Base-by-base conservation (phyloP, 2,888 invertebrate species). In the Ptychoptera albimana region DNA sequence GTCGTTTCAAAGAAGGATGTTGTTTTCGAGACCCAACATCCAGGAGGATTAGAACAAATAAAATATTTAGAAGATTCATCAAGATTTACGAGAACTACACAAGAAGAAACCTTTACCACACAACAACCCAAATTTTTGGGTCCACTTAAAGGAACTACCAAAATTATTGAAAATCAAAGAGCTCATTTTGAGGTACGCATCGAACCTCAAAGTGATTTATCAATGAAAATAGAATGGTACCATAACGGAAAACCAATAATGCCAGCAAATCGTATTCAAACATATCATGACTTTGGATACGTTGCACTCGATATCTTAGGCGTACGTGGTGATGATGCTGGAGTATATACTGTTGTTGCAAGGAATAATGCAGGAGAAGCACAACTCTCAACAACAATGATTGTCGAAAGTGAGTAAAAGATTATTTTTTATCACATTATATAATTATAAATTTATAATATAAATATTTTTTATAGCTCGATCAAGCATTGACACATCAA, bases 181-280 rank as follows among this genome's bases (percentile, higher is more conserved):
- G 91, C 92, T 51, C 93, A 94, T 58, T 91, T 94, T 59, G 94
- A 94, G 70, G 88, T 86, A 5, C 80, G 93, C 50, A 86, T 97
- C 40, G 89, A 92, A 58, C 97, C 96, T 1, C 86, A 92, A 63
- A 91, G 84, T 59, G 97, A 97, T 66, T 74, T 91, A 29, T 83
- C 84, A 14, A 82, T 97, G 81, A 77, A 76, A 57, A 82, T 92
- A 49, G 94, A 96, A 68, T 98, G 97, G 97, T 93, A 89, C 61
- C 89, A 89, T 57, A 94, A 98, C 66, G 94, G 92, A 44, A 81
- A 85, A 60, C 80, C 88, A 49, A 81, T 98, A 47, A 83, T 82
- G 58, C 78, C 80, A 48, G 89, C 89, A 34, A 88, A 84, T 58
- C 79, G 96, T 53, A 96, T 91, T 58, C 91, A 91, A 65, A 89